Base-by-base conservation (phyloP, 2,888 invertebrate genomes). In the Tupiocoris notatus region DNA sequence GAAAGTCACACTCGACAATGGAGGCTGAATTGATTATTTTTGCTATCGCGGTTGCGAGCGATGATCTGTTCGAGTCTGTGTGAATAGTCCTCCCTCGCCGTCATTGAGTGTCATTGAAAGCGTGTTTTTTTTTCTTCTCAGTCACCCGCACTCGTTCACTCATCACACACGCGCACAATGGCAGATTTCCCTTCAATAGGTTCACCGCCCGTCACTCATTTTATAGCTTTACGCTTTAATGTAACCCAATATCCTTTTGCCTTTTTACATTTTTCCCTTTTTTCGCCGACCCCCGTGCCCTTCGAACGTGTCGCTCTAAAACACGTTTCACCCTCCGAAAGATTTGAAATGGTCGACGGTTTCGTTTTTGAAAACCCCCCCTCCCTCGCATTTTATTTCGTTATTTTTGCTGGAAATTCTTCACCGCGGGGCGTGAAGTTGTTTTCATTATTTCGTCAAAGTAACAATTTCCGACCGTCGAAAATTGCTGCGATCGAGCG, bases 141-240 rank as follows among this genome's bases (percentile, higher is more conserved):
- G 7, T 59, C 59, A n/a, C 59, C 59, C 59, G n/a, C 59, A 39
- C n/a, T n/a, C 39, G 39, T 39, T 12, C 39, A 39, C 3, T 39
- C 6, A 39, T 54, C 70, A 70, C 70, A 70, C 22, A 9, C 21
- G 63, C 63, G 24, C 70, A 70, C 70, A 70, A 70, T 70, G 59
- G 58, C 70, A 70, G n/a, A n/a, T 59, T 25, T 73, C 73, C 62
- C 73, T 39, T 73, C 73, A 73, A 73, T 73, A 73, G 73, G 58
- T 39, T 39, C 39, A 39, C 73, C 39, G 58, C 73, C 73, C 73
- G 73, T 73, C 73, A 73, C 73, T 73, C 73, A 73, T 73, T 73
- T 73, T 73, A 73, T 73, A 73, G 73, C 73, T 61, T 73, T 63
- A 73, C 73, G 73, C 62, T 73, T 73, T 73, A 73, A 73, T 73